Conservation (phyloP, 2,888 invertebrate species). For the Troglohyphantes excavatus region DNA sequence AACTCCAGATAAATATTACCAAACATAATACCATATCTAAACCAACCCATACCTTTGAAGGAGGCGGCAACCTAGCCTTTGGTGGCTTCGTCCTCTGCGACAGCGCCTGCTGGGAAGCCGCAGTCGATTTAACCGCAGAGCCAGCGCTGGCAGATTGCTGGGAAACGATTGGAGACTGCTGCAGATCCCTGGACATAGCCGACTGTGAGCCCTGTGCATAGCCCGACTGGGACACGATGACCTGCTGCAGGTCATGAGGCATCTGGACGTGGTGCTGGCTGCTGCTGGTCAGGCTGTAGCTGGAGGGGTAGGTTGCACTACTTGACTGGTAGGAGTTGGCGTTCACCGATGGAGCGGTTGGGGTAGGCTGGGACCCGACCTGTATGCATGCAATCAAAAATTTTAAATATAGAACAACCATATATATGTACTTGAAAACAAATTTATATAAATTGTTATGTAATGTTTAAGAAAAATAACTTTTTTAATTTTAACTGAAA, state of each 20-base stretch:
- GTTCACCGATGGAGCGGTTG: constrained; percentile 59
- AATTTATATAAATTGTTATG: no score
- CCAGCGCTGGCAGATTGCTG: constrained; percentile 27
- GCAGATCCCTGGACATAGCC: no score
- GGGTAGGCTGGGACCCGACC: constrained; percentile 69
- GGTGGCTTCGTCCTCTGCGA: constrained; percentile 85
- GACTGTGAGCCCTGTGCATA: constrained; percentile 31
- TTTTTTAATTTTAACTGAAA: no score
- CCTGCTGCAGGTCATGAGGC: constrained; percentile 67
- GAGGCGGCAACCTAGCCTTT: constrained; percentile 90
- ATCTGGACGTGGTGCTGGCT: constrained; percentile 71
- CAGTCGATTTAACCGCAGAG: constrained; percentile 14
- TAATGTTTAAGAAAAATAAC: no score
- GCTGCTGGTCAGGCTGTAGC: constrained; percentile 43
- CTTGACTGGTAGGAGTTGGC: constrained; percentile 65
- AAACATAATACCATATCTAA: no score
- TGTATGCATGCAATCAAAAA: constrained; percentile 14
- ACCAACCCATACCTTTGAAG: constrained; percentile 90
- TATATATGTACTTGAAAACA: no score
- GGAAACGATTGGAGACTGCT: constrained; percentile 48
- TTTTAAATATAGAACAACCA: no score
- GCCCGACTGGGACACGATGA: constrained; percentile 72
- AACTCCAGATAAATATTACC: no score
- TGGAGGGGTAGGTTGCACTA: constrained; percentile 52
- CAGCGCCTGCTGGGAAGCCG: constrained; percentile 41